Base-by-base conservation (phyloP, 2,888 invertebrate genomes). In the Yponomeuta plumbellus region DNA sequence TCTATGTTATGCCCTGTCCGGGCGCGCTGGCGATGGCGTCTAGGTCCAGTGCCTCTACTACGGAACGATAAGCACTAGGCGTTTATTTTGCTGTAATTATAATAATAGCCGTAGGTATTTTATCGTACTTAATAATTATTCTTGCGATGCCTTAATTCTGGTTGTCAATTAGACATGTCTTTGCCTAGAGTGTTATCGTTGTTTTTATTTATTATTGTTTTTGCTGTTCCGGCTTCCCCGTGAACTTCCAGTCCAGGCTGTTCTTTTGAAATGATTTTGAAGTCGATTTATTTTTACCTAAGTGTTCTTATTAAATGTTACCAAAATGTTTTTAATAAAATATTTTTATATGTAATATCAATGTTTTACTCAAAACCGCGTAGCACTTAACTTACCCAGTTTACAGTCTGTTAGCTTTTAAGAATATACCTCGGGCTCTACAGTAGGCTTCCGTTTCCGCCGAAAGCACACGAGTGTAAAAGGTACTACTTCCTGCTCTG, bases 261-360 rank as follows among this genome's bases (percentile, higher is more conserved):
- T 92, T 91, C 91, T 91, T 90, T 91, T 90, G 78, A 89, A 91
- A 92, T 92, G 78, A 92, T 92, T 92, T 92, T 91, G 88, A 88
- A 80, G 92, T 92, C 89, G 88, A 89, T 91, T 92, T 91, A 92
- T 91, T 92, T 91, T 92, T 91, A 92, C 92, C 92, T 92, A 92
- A 92, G 92, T 92, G 92, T 92, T 92, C 92, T 92, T 92, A 92
- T 92, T 92, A 92, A 92, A 92, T 92, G 92, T 92, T 92, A 92
- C 92, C 92, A 92, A 92, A 92, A 92, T 92, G 92, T 92, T 92
- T 92, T 92, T 92, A 92, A 92, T 92, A 92, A 92, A 92, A 92
- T 92, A 92, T 92, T 92, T 92, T 92, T 92, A 92, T 92, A 92
- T 90, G 91, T 92, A 92, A 66, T 13, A 68, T 67, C 70, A 74